Percentiles rank a stretch among this genome's conserved stretches.
These are phyloP conservation scores for Chalcis sispes DNA, from an alignment of 2,888 invertebrate genomes.

Conservation along the genomic window DNA sequence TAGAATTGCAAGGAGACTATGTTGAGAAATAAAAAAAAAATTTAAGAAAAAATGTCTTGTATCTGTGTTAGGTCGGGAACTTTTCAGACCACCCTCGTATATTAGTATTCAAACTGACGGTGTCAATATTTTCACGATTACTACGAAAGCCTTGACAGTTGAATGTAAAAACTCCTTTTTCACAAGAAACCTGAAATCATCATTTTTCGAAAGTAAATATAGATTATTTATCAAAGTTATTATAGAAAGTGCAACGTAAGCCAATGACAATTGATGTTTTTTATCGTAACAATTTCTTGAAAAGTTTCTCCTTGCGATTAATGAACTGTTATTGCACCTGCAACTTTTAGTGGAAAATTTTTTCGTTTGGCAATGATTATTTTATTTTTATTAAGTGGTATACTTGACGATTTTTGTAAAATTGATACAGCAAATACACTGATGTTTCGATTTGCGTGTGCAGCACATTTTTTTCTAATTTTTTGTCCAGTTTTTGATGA, in stretches of 20 bases:
- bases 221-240: too few species aligned
- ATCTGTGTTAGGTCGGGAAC: too few species aligned
- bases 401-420: neutral
- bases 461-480: neutral
- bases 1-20: too few species aligned
- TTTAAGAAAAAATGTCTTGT: too few species aligned
- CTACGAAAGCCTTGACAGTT: too few species aligned
- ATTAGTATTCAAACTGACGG: too few species aligned
- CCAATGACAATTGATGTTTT: conserved; percentile 26
- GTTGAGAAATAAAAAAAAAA: too few species aligned
- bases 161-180: too few species aligned
- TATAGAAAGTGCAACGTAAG: conserved; percentile 42
- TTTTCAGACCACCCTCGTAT: too few species aligned
- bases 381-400: neutral
- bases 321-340: conserved; percentile 56
- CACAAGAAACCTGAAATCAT: too few species aligned
- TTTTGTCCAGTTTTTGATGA: conserved; percentile 49
- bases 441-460: neutral
- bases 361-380: conserved; percentile 46
- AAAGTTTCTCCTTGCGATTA: conserved; percentile 57
- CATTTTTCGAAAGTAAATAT: too few species aligned
- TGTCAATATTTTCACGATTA: too few species aligned
- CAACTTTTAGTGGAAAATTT: conserved; percentile 55
- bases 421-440: neutral
- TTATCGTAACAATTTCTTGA: conserved; percentile 50